Conservation (phyloP, 2,113 vertebrate genomes). For the Corythoichthys intestinalis region DNA sequence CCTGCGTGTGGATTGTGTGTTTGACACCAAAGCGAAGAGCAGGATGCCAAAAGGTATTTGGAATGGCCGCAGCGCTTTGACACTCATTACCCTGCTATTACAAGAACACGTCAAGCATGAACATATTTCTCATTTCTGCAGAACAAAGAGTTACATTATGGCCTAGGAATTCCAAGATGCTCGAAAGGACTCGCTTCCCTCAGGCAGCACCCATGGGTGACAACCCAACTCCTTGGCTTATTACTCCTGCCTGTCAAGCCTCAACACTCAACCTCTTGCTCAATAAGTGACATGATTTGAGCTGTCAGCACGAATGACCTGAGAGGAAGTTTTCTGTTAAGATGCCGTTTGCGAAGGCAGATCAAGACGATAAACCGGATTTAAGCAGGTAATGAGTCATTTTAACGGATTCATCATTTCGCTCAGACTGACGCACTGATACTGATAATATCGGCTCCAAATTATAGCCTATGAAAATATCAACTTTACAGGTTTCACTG, state of each 20-base stretch:
- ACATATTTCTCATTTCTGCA: conserved; percentile 64
- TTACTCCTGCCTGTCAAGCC: conserved; percentile 70
- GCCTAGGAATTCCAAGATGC: conserved; percentile 47
- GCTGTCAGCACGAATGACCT: conserved; percentile 37
- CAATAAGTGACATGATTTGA: conserved; percentile 50
- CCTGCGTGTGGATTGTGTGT: conserved; percentile 29
- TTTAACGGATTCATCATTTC: conserved; percentile 45
- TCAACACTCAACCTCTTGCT: conserved; percentile 40
- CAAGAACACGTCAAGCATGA: conserved; percentile 61
- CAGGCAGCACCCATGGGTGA: conserved; percentile 62
- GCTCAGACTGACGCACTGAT: conserved; percentile 40
- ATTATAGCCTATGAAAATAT: conserved; percentile 53
- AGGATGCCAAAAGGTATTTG: conserved; percentile 60
- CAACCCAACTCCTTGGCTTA: conserved; percentile 65
- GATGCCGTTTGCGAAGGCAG: conserved; percentile 31
- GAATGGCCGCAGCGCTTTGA: conserved; percentile 48
- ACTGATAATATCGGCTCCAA: conserved; percentile 56
- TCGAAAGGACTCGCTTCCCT: conserved; percentile 48
- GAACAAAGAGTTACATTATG: conserved; percentile 66
- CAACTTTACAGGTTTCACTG: conserved; percentile 44
- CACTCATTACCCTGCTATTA: conserved; percentile 68
- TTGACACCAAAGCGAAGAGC: conserved; percentile 44
- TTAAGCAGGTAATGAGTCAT: conserved; percentile 54
- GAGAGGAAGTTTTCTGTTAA: conserved; percentile 53
- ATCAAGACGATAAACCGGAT: conserved; percentile 47